Conservation (phyloP, 2,113 vertebrate species). For the Leptobrachium leishanense region DNA sequence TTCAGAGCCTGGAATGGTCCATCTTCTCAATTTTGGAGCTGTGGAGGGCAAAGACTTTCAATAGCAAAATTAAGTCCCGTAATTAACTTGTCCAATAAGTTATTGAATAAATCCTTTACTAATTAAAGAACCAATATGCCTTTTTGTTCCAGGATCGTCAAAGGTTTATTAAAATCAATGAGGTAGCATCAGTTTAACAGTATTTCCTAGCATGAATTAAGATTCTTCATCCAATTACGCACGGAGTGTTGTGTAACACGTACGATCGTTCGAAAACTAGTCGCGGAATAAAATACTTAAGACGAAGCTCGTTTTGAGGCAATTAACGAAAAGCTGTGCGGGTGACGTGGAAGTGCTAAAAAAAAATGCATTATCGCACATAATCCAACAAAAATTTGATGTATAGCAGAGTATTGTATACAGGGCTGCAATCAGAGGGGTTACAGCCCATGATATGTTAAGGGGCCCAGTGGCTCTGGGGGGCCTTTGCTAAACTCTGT, state of each 20-base stretch:
- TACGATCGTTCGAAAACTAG: conserved; percentile 56
- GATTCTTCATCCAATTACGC: conserved; percentile 63
- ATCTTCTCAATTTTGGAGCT: conserved; percentile 62
- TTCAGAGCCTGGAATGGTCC: conserved; percentile 63
- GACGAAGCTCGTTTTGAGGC: conserved; percentile 38
- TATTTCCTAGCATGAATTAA: conserved; percentile 58
- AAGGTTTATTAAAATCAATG: conserved; percentile 72
- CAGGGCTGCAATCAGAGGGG: too few species aligned
- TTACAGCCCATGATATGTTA: too few species aligned
- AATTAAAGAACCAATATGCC: conserved; percentile 70
- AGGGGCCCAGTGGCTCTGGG: too few species aligned
- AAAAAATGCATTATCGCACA: too few species aligned
- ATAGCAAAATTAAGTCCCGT: conserved; percentile 75
- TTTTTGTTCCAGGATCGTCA: conserved; percentile 63
- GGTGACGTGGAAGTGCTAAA: not conserved
- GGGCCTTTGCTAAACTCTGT: too few species aligned
- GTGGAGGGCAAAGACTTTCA: conserved; percentile 68
- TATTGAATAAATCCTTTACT: conserved; percentile 81
- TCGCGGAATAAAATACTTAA: conserved; percentile 32
- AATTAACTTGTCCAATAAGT: conserved; percentile 76
- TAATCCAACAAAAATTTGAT: too few species aligned
- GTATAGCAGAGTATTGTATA: too few species aligned
- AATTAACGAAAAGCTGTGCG: conserved; percentile 32
- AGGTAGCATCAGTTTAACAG: conserved; percentile 64
- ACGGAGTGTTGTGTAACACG: conserved; percentile 37